Conservation (phyloP, 2,888 invertebrate species). For the Cerceris rybyensis region DNA sequence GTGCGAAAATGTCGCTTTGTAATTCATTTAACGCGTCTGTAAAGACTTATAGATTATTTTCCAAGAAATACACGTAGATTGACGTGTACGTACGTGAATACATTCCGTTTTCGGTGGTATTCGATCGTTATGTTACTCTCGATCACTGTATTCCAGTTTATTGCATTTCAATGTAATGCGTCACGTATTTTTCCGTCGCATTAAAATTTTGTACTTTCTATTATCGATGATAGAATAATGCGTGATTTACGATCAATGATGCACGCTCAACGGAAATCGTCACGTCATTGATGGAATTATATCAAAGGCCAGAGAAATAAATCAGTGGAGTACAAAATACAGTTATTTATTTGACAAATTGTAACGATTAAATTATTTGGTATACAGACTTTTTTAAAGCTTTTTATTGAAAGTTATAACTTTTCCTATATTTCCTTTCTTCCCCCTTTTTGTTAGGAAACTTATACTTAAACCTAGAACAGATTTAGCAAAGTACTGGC, state of each 20-base stretch:
- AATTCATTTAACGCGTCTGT: slow-evolving; percentile 33
- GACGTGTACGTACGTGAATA: neutral
- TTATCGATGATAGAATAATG: slow-evolving; percentile 13
- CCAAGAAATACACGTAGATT: neutral
- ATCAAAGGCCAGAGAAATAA: slow-evolving; percentile 31
- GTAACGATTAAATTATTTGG: neutral
- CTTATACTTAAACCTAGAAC: too few relatives aligned
- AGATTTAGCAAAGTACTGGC: too few relatives aligned
- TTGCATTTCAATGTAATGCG: neutral
- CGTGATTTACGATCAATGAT: neutral
- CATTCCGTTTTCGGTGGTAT: neutral
- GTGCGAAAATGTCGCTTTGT: slow-evolving; percentile 30
- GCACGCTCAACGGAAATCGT: slow-evolving; percentile 6
- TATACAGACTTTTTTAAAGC: neutral
- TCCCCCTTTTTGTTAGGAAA: too few relatives aligned
- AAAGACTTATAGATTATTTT: neutral
- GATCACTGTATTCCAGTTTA: neutral
- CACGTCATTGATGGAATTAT: slow-evolving; percentile 14
- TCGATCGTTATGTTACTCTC: neutral
- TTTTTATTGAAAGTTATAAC: too few relatives aligned
- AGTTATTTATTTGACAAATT: slow-evolving; percentile 21
- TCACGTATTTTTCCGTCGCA: slow-evolving; percentile 9
- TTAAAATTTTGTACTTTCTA: slow-evolving; percentile 35
- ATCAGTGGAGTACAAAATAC: slow-evolving; percentile 31
- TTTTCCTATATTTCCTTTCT: too few relatives aligned